Evolutionary conservation across 2,888 invertebrate species (phyloP).

Genomic region (Stegophylla sp.): DNA sequence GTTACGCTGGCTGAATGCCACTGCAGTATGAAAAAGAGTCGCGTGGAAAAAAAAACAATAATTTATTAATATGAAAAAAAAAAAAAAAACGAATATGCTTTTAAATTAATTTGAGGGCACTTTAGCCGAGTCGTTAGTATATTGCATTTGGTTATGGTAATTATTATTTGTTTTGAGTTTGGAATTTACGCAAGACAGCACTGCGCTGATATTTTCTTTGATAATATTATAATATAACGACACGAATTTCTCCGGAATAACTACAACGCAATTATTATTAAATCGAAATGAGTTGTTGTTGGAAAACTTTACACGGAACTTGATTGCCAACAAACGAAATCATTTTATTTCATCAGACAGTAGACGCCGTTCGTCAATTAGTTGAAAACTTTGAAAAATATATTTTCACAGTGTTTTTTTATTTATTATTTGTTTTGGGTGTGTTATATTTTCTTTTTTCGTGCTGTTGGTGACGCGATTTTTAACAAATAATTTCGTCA

Average conservation of each 20-base stretch:
- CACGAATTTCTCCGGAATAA: too few species aligned
- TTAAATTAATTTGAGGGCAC: conserved; percentile 47
- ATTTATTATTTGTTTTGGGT: too few species aligned
- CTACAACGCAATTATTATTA: too few species aligned
- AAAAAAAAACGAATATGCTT: conserved; percentile 43
- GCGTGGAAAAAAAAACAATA: conserved; percentile 4
- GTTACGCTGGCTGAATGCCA: conserved; percentile 41
- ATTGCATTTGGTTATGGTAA: conserved; percentile 7
- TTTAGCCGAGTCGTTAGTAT: conserved; percentile 12
- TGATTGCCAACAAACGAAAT: too few species aligned
- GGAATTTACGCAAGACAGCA: background rate
- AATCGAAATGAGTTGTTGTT: too few species aligned
- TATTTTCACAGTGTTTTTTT: too few species aligned
- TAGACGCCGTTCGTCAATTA: too few species aligned
- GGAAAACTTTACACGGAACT: too few species aligned
- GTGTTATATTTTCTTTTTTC: too few species aligned
- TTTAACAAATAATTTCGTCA: too few species aligned
- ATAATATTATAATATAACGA: background rate
- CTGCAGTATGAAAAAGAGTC: background rate
- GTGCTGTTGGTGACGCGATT: background rate
- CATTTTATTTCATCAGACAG: too few species aligned
- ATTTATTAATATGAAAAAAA: conserved; percentile 36
- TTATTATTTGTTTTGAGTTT: background rate
- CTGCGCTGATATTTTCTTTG: background rate
- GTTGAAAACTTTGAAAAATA: too few species aligned